Conservation (phyloP, 2,888 invertebrate species). For the Drosophila barbarae region DNA sequence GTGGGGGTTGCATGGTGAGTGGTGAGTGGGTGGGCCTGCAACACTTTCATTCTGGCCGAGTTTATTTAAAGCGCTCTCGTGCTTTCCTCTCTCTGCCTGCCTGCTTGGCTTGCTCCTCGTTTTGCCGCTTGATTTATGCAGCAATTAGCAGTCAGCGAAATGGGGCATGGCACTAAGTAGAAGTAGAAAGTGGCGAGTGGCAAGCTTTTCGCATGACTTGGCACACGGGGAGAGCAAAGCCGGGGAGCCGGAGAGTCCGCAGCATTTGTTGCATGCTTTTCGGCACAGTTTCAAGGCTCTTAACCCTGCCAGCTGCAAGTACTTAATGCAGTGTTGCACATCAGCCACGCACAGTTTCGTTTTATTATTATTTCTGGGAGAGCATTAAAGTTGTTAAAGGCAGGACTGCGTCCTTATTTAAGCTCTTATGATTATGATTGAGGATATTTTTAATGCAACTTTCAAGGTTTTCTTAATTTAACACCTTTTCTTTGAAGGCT, state of each 20-base stretch:
- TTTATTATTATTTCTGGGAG: neutral
- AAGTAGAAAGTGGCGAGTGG: conserved; percentile 34
- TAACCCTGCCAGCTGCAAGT: conserved; percentile 3
- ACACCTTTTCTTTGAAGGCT: neutral
- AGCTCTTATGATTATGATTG: neutral
- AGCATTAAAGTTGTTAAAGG: neutral
- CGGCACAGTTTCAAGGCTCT: conserved; percentile 29
- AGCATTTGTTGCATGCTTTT: conserved; percentile 57
- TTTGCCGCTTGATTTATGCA: conserved; percentile 67
- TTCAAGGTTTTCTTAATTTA: no score
- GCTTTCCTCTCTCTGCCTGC: neutral
- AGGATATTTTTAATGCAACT: neutral
- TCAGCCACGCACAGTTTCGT: conserved; percentile 1
- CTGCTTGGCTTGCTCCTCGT: conserved; percentile 17
- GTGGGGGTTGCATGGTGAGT: conserved; percentile 1
- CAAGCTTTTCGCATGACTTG: conserved; percentile 24
- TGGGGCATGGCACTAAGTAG: conserved; percentile 33
- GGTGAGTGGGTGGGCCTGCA: conserved; percentile 12
- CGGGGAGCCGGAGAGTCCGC: conserved; percentile 7
- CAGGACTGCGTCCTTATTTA: no score
- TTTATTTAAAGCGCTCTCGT: conserved; percentile 59
- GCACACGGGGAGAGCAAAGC: conserved; percentile 4
- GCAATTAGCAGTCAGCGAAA: conserved; percentile 60
- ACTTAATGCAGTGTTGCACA: conserved; percentile 5
- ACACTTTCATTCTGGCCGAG: conserved; percentile 40